These are phyloP conservation scores for Drosophila mulleri DNA, from an alignment of 2,888 invertebrate species.

Conservation along the genomic window DNA sequence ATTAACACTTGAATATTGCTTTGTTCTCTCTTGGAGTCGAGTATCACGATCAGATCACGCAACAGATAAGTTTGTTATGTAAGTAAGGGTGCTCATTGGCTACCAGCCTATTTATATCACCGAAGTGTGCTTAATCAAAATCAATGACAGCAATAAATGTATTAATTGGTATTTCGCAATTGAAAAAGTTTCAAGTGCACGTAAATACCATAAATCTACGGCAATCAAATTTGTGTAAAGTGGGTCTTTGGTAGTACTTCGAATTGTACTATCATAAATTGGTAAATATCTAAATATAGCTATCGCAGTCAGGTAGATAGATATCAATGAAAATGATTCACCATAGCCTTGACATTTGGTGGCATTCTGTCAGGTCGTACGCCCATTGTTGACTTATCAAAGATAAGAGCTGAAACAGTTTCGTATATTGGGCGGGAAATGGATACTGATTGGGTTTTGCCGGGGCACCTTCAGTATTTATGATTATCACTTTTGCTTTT, in stretches of 20 bases:
- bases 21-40: neutral
- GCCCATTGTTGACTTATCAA: conserved; percentile 18
- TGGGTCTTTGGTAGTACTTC: conserved; percentile 22
- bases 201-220: conserved; percentile 51
- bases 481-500: conserved; percentile 45
- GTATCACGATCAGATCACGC: conserved; percentile 4
- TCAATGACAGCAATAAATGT: conserved; percentile 49
- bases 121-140: conserved; percentile 47
- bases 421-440: conserved; percentile 47
- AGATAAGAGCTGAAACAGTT: conserved; percentile 35
- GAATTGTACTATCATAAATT: conserved; percentile 19
- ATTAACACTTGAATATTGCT: conserved; percentile 8
- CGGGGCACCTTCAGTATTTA: conserved; percentile 1
- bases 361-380: conserved; percentile 37
- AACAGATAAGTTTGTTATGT: conserved; percentile 31
- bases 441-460: conserved; percentile 52
- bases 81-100: conserved; percentile 2
- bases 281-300: conserved; percentile 5
- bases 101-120: conserved; percentile 3
- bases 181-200: conserved; percentile 49
- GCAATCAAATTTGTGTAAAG: conserved; percentile 37
- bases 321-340: conserved; percentile 27
- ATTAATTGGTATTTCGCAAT: conserved; percentile 54
- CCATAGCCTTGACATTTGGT: conserved; percentile 44
- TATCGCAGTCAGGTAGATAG: conserved; percentile 5